phyloP scores from a whole-genome alignment of 2,113 vertebrate species.

The Anarrhichthys ocellatus region DNA sequence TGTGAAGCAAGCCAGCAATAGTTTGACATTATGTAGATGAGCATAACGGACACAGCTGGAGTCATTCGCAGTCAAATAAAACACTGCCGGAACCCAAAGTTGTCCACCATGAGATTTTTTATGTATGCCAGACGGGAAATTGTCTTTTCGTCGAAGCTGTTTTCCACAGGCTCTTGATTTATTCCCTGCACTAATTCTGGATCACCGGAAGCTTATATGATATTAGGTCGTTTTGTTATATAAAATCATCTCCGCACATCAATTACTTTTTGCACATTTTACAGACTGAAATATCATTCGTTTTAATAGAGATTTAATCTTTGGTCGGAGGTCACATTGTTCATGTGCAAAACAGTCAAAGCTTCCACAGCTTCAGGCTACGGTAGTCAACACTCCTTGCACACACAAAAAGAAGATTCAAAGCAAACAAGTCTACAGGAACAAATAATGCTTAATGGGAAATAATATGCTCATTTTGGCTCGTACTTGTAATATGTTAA shows the following conservation, averaged over 20 bases:
- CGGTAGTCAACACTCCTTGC: background rate
- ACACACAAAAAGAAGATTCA: background rate
- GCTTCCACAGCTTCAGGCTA: background rate
- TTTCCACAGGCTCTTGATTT: constrained; percentile 4
- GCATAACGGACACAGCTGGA: constrained; percentile 22
- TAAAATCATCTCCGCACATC: background rate
- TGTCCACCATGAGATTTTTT: constrained; percentile 18
- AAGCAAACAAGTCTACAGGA: background rate
- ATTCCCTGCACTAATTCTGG: background rate
- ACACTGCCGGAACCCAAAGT: constrained; percentile 19
- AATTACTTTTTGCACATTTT: background rate
- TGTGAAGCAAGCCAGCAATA: constrained; percentile 13
- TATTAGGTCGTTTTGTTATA: background rate
- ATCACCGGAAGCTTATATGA: background rate
- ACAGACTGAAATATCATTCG: background rate
- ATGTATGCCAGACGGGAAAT: constrained; percentile 21
- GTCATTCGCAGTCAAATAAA: constrained; percentile 20
- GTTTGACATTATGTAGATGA: constrained; percentile 40
- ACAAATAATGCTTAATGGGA: background rate
- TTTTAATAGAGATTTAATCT: background rate
- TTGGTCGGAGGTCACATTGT: background rate
- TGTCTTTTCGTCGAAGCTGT: background rate
- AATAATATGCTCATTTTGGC: background rate
- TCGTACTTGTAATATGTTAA: background rate
- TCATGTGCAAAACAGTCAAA: background rate